Base-by-base conservation (phyloP, 2,113 vertebrate genomes). In the Athene noctua region DNA sequence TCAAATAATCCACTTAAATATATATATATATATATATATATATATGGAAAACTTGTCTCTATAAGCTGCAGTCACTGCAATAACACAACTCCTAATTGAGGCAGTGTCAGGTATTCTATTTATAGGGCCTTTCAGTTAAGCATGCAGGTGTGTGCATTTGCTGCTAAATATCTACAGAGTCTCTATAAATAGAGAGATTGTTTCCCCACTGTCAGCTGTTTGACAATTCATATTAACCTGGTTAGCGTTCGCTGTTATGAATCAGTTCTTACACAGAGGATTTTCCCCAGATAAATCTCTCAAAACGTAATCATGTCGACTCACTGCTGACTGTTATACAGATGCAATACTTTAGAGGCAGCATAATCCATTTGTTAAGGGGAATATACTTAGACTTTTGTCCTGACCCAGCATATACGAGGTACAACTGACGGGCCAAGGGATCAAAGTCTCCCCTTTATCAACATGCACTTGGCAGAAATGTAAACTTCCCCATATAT, bases 371-470 rank as follows among this genome's bases (percentile, higher is more conserved):
- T 73, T 81, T 55, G 80, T 52, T 20, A 47, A 90, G 80, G 74
- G 79, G 91, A 90, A 80, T 49, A 52, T 1, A 62, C 75, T 59
- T 54, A 92, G 95, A 85, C 95, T 94, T 95, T 92, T 91, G 91
- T 97, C 89, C 94, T 77, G 81, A 83, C 78, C 89, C 75, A 19
- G 73, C 83, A 68, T 82, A 67, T 11, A 51, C 1, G 61, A 91
- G 86, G 75, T 49, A 91, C 96, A 94, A 93, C 81, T 88, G 96
- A 83, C 89, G 66, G 91, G 26, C 57, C 71, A 57, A 6, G 46
- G 91, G 96, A 94, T 77, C 97, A 96, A 97, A 97, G 97, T 96
- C 93, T 95, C 79, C 78, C 93, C 84, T 96, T 96, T 97, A 97
- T 96, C 95, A 71, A 78, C 86, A 0, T 0, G 5, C 70, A 82